These are phyloP conservation scores for Ectemnius cavifrons DNA, from an alignment of 2,888 invertebrate species.

Conservation along the genomic window DNA sequence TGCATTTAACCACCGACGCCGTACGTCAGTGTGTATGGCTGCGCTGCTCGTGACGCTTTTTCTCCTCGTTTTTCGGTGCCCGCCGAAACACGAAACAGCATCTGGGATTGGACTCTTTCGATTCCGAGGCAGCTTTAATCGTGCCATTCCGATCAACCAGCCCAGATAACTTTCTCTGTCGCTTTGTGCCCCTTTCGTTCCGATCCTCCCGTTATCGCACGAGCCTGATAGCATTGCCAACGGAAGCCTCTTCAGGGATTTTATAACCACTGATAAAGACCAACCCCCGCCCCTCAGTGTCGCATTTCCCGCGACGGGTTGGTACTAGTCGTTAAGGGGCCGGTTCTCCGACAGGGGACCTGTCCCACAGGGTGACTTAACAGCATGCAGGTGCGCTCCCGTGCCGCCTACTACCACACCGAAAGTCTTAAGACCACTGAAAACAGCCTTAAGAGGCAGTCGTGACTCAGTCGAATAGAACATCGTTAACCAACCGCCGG, in stretches of 20 bases:
- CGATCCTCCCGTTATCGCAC: neutral
- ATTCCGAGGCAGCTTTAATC: constrained; percentile 12
- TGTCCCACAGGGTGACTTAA: too few relatives aligned
- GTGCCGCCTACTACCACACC: too few relatives aligned
- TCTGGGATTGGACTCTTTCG: constrained; percentile 4
- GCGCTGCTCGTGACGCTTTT: constrained; percentile 23
- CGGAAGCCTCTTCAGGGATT: constrained; percentile 4
- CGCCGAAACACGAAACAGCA: neutral
- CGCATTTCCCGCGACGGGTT: too few relatives aligned
- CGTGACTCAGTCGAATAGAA: too few relatives aligned
- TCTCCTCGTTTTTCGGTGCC: neutral
- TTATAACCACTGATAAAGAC: constrained; percentile 4
- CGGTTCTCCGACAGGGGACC: too few relatives aligned
- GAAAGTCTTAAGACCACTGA: too few relatives aligned
- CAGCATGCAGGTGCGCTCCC: too few relatives aligned
- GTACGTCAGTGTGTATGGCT: neutral
- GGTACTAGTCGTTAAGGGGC: too few relatives aligned
- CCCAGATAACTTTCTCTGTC: constrained; percentile 9
- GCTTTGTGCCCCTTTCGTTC: neutral
- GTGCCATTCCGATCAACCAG: constrained; percentile 8
- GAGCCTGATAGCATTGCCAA: neutral
- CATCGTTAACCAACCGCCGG: too few relatives aligned
- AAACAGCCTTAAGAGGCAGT: too few relatives aligned
- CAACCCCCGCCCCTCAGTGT: too few relatives aligned
- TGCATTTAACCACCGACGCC: constrained; percentile 14